Evolutionary conservation across 2,888 invertebrate species (phyloP).

Genomic region (Metellina segmentata): DNA sequence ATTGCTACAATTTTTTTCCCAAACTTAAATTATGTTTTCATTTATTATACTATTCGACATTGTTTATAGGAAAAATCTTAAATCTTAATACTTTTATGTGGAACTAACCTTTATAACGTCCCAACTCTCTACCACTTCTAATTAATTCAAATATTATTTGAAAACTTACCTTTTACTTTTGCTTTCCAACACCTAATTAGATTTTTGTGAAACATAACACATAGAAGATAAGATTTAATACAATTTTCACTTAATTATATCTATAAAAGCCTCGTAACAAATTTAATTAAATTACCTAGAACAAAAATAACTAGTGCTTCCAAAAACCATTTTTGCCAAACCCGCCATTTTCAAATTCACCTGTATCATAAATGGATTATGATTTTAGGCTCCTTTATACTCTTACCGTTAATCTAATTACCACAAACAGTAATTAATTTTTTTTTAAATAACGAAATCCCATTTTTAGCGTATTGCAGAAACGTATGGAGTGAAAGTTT

Average conservation of each 20-base stretch:
- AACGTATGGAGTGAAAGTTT: neutral
- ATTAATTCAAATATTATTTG: too few relatives aligned
- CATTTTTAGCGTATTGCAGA: neutral
- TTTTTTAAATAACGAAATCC: neutral
- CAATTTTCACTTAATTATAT: neutral
- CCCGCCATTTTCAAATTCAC: neutral
- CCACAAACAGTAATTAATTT: neutral
- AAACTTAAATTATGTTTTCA: too few relatives aligned
- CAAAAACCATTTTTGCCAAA: neutral
- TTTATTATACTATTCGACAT: too few relatives aligned
- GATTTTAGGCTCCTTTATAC: neutral
- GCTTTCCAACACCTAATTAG: neutral
- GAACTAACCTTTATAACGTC: too few relatives aligned
- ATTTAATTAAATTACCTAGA: neutral
- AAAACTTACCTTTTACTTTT: too few relatives aligned
- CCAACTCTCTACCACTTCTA: too few relatives aligned
- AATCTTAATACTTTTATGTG: too few relatives aligned
- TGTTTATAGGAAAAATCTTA: too few relatives aligned
- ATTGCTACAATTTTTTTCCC: too few relatives aligned
- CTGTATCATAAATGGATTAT: neutral
- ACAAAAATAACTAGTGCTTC: neutral
- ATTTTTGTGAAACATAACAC: too few relatives aligned
- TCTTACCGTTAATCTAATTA: neutral
- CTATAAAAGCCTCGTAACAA: neutral
- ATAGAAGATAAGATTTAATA: neutral